phyloP scores from a whole-genome alignment of 2,797 vertebrate genomes.

The Sparidentex hasta region DNA sequence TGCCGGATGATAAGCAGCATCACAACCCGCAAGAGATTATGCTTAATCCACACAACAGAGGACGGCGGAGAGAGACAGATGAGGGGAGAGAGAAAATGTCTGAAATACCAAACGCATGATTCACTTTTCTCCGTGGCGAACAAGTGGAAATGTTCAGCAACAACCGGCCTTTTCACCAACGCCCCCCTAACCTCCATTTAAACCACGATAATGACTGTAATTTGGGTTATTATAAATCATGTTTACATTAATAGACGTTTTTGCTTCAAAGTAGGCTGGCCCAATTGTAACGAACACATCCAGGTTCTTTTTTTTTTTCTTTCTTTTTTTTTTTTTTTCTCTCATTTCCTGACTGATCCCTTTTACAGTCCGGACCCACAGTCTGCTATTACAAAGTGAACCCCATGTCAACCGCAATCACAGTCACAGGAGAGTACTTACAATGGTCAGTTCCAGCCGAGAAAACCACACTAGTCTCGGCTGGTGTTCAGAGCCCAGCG shows the following conservation, averaged over 20 bases:
- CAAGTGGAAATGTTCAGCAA: slow-evolving; percentile 45
- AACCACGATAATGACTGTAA: slow-evolving; percentile 56
- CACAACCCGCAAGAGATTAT: slow-evolving; percentile 15
- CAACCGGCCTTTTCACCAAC: slow-evolving; percentile 27
- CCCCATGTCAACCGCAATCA: slow-evolving; percentile 77
- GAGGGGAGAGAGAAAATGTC: slow-evolving; percentile 14
- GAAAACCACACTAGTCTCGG: slow-evolving; percentile 72
- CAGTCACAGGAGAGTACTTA: slow-evolving; percentile 73
- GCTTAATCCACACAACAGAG: slow-evolving; percentile 29
- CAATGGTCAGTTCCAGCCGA: slow-evolving; percentile 66
- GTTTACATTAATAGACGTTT: slow-evolving; percentile 60
- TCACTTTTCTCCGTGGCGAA: slow-evolving; percentile 29
- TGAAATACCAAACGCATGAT: slow-evolving; percentile 32
- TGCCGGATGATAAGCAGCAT: slow-evolving; percentile 9
- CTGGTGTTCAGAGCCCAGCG: slow-evolving; percentile 56
- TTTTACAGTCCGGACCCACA: slow-evolving; percentile 46
- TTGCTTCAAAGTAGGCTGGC: slow-evolving; percentile 43
- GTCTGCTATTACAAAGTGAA: slow-evolving; percentile 70
- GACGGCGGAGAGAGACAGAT: slow-evolving; percentile 1
- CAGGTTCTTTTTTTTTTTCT: slow-evolving; percentile 37
- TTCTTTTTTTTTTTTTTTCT: slow-evolving; percentile 41
- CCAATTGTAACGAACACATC: slow-evolving; percentile 54
- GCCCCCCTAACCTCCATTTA: slow-evolving; percentile 31
- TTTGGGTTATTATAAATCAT: slow-evolving; percentile 63
- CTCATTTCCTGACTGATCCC: slow-evolving; percentile 68